Percentiles rank a stretch among this genome's conserved stretches.
Evolutionary conservation across 2,888 invertebrate species (phyloP).

Genomic region (Cantharis lateralis): DNA sequence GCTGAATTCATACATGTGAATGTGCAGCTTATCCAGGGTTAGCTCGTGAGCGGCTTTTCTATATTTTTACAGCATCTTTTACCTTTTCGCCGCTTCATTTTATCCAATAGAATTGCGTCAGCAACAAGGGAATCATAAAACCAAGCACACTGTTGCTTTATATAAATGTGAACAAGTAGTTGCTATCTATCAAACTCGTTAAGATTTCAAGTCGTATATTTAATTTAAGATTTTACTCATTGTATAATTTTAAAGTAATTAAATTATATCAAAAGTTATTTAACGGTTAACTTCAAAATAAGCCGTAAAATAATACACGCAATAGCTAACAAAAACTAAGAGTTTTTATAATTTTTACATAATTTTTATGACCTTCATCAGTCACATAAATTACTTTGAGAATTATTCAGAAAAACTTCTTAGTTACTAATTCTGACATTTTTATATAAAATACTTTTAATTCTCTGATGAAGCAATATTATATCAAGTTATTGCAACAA

Average conservation of each 20-base stretch:
- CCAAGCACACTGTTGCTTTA: slow-evolving; percentile 30
- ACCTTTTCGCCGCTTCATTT: slow-evolving; percentile 42
- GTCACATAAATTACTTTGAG: neutral
- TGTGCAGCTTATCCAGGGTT: slow-evolving; percentile 56
- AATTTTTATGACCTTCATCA: neutral
- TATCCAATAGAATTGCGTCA: slow-evolving; percentile 42
- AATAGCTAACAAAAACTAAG: neutral
- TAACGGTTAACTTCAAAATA: neutral
- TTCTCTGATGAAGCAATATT: neutral
- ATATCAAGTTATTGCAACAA: neutral
- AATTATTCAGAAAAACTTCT: neutral
- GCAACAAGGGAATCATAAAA: slow-evolving; percentile 32
- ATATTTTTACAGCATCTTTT: slow-evolving; percentile 47
- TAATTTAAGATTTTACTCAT: neutral
- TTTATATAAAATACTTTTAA: neutral
- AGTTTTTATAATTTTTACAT: neutral
- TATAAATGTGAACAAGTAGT: neutral
- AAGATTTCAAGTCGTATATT: neutral
- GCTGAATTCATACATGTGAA: slow-evolving; percentile 76
- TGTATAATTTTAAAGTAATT: neutral
- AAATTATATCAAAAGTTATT: neutral
- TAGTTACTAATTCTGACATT: neutral
- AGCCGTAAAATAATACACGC: neutral
- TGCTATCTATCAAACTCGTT: neutral
- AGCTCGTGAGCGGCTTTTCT: slow-evolving; percentile 51